Percentiles rank a stretch among this genome's conserved stretches.
Conservation (phyloP, 1,140 invertebrate genomes). For the Samia ricini region DNA sequence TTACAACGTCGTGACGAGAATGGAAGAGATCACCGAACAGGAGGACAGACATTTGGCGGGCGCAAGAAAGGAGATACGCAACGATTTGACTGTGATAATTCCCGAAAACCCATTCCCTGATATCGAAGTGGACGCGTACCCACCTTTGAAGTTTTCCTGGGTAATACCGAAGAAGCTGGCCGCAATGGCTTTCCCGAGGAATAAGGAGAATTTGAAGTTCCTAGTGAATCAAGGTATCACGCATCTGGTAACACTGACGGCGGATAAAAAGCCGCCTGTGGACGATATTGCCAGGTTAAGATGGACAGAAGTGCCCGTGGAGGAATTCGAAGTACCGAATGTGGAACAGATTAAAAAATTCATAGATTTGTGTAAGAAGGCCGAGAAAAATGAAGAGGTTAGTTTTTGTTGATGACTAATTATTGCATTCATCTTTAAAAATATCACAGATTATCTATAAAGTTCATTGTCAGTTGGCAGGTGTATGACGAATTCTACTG, state of each 20-base stretch:
- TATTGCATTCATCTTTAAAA: no score
- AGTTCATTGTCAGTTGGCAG: no score
- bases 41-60: constrained; percentile 65
- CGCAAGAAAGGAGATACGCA: constrained; percentile 61
- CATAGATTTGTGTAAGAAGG: constrained; percentile 79
- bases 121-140: constrained; percentile 71
- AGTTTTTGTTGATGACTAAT: constrained; percentile 23
- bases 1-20: constrained; percentile 50
- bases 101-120: constrained; percentile 73
- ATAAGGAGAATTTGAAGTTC: constrained; percentile 70
- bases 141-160: constrained; percentile 82
- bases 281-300: constrained; percentile 70
- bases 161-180: constrained; percentile 79
- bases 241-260: constrained; percentile 80
- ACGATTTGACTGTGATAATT: constrained; percentile 63
- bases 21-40: constrained; percentile 66
- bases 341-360: constrained; percentile 81
- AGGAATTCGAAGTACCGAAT: constrained; percentile 82
- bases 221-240: constrained; percentile 69
- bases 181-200: constrained; percentile 78
- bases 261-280: constrained; percentile 79
- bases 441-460: no score
- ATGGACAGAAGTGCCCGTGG: constrained; percentile 79
- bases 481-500: no score
- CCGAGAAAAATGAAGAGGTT: constrained; percentile 73